Evolutionary conservation across 2,888 invertebrate genomes (phyloP).

Genomic region (Pristionchus entomophagus): DNA sequence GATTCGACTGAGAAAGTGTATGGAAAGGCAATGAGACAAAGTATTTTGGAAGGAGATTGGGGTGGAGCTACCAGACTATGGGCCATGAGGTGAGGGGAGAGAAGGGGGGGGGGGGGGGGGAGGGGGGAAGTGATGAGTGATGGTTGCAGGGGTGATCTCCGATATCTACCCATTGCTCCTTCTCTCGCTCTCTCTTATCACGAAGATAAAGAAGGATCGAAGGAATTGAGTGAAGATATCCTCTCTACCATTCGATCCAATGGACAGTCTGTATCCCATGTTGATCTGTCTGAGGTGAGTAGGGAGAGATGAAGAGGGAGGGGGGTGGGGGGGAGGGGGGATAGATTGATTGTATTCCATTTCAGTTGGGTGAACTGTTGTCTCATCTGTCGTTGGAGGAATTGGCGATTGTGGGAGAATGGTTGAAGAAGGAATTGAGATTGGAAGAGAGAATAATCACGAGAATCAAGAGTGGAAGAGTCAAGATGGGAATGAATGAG

Average conservation of each 20-base stretch:
- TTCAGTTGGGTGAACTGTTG: not conserved
- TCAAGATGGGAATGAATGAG: not conserved
- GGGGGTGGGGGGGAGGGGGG: not conserved
- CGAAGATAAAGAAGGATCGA: not conserved
- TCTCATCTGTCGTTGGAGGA: not conserved
- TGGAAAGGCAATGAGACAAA: not conserved
- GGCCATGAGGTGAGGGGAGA: not conserved
- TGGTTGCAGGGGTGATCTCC: not conserved
- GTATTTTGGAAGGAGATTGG: not conserved
- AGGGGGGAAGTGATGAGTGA: not conserved
- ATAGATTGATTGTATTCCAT: not conserved
- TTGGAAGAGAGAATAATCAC: not conserved
- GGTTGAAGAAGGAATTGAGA: conserved; percentile 30
- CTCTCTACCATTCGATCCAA: not conserved
- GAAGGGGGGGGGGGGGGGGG: not conserved
- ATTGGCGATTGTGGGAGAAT: not conserved
- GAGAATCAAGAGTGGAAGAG: not conserved
- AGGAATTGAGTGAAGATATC: not conserved
- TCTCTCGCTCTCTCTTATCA: conserved; percentile 8
- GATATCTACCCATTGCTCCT: not conserved
- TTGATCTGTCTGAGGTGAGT: not conserved
- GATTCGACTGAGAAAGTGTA: not conserved
- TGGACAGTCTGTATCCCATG: not conserved
- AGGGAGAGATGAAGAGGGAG: no score
- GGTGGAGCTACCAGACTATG: not conserved